Percentiles rank a stretch among this genome's conserved stretches.
phyloP scores from a whole-genome alignment of 1,140 invertebrate genomes.

The Adelges cooleyi region DNA sequence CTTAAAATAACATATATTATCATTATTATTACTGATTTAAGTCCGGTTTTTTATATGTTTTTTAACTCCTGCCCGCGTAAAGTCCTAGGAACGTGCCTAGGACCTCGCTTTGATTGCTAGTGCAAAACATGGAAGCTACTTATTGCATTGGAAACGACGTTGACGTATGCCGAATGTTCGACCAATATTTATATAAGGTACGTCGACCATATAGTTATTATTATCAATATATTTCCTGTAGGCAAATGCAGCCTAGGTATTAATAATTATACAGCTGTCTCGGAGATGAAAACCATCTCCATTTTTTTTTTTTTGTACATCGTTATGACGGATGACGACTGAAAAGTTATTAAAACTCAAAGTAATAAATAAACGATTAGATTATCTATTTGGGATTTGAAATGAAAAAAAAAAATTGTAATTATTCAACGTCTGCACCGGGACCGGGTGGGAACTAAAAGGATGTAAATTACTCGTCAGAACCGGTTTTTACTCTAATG shows the following conservation, averaged over 20 bases:
- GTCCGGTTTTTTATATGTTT: conserved; percentile 24
- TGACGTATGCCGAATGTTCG: conserved; percentile 54
- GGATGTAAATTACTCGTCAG: conserved; percentile 7
- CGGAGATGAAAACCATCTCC: too few relatives aligned
- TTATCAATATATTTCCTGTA: too few relatives aligned
- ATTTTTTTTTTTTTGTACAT: not conserved
- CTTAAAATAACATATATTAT: too few relatives aligned
- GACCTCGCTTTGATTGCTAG: conserved; percentile 1
- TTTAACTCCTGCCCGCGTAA: not conserved
- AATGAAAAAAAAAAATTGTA: conserved; percentile 2
- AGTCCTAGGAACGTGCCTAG: conserved; percentile 23
- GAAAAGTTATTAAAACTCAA: too few relatives aligned
- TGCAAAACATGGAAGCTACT: conserved; percentile 46
- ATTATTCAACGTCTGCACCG: conserved; percentile 10
- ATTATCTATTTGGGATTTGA: not conserved
- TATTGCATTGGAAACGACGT: conserved; percentile 51
- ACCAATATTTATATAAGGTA: conserved; percentile 56
- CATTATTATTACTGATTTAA: too few relatives aligned
- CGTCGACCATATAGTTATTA: conserved; percentile 28
- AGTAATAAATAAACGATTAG: too few relatives aligned
- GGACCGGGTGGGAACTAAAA: not conserved
- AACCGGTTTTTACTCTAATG: conserved; percentile 24
- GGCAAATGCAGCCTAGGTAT: too few relatives aligned
- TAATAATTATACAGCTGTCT: not conserved
- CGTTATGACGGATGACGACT: too few relatives aligned